Evolutionary conservation across 2,888 invertebrate genomes (phyloP).

Genomic region (Parochlus steinenii): DNA sequence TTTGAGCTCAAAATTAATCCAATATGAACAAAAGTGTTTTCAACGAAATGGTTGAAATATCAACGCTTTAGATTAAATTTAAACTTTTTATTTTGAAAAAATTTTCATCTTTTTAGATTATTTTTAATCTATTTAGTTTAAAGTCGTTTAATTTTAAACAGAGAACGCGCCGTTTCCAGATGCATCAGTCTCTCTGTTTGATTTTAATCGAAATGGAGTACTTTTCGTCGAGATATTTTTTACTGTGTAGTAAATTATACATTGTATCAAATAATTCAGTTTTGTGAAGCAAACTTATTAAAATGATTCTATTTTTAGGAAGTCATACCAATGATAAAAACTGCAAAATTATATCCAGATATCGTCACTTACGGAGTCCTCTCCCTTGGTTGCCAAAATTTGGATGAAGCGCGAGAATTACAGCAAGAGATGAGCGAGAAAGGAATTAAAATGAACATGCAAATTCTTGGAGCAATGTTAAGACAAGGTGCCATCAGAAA

Average conservation of each 20-base stretch:
- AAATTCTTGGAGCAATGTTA: constrained; percentile 60
- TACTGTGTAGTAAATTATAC: neutral
- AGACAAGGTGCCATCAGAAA: constrained; percentile 40
- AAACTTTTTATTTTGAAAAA: too few relatives aligned
- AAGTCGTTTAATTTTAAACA: too few relatives aligned
- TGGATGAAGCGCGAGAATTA: constrained; percentile 44
- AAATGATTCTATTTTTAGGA: constrained; percentile 27
- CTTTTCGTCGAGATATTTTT: too few relatives aligned
- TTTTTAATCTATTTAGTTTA: too few relatives aligned
- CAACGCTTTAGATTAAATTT: too few relatives aligned
- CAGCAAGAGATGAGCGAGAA: constrained; percentile 51
- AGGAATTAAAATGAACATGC: constrained; percentile 49
- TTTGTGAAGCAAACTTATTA: neutral
- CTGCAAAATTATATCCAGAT: constrained; percentile 43
- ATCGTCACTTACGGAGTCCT: constrained; percentile 76
- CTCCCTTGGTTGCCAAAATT: constrained; percentile 56
- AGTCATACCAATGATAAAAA: constrained; percentile 37
- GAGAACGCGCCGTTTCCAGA: too few relatives aligned
- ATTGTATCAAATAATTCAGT: constrained; percentile 5
- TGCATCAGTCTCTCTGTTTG: too few relatives aligned
- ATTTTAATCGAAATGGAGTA: too few relatives aligned
- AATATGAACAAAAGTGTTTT: too few relatives aligned
- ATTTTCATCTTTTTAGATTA: too few relatives aligned
- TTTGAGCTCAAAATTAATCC: too few relatives aligned
- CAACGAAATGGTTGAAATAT: too few relatives aligned